Evolutionary conservation across 2,888 invertebrate genomes (phyloP).

Genomic region (Hipparchia sbordonii): DNA sequence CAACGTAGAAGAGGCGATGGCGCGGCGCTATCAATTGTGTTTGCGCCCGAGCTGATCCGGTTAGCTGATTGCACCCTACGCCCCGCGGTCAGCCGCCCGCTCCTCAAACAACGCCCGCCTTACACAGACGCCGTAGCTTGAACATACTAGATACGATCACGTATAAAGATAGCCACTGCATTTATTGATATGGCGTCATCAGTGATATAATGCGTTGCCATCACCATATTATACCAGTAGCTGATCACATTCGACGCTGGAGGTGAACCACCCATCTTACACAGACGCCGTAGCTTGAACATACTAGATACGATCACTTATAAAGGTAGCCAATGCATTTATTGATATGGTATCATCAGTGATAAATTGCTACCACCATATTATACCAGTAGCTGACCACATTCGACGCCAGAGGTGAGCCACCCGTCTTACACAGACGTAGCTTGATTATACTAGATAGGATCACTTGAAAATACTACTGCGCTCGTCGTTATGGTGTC

Average conservation of each 20-base stretch:
- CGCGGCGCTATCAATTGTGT: slow-evolving; percentile 50
- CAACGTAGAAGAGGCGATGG: slow-evolving; percentile 31
- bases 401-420: too few species aligned
- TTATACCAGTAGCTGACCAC: too few species aligned
- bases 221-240: not conserved
- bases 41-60: slow-evolving; percentile 71
- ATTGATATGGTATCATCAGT: not conserved
- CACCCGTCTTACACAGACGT: slow-evolving; percentile 38
- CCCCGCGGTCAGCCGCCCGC: slow-evolving; percentile 60
- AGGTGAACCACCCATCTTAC: too few species aligned
- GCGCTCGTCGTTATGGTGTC: not conserved
- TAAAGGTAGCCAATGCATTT: not conserved
- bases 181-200: not conserved
- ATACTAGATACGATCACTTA: too few species aligned
- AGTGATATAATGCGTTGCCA: not conserved
- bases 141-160: slow-evolving; percentile 17
- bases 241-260: too few species aligned
- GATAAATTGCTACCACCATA: not conserved
- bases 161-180: not conserved
- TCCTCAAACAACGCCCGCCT: slow-evolving; percentile 62
- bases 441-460: slow-evolving; percentile 13
- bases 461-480: not conserved
- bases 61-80: slow-evolving; percentile 74
- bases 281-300: too few species aligned
- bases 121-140: slow-evolving; percentile 29